Evolutionary conservation across 2,888 invertebrate species (phyloP).

Genomic region (Hirtodrosophila duncani): DNA sequence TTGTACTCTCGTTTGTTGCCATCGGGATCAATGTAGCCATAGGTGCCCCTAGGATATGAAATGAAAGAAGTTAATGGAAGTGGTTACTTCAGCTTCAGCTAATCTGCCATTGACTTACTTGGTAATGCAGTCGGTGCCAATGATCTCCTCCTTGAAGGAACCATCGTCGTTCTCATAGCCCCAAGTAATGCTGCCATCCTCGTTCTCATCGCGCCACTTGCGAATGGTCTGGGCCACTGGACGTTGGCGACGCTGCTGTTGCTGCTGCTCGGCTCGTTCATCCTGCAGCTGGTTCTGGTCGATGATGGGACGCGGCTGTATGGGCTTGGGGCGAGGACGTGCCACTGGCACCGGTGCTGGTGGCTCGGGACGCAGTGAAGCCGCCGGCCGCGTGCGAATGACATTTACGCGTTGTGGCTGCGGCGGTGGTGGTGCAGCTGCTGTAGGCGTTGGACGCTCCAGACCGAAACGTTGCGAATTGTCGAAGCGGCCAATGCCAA

Average conservation of each 20-base stretch:
- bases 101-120: constrained; percentile 71
- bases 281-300: constrained; percentile 73
- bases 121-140: constrained; percentile 87
- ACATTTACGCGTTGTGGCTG: constrained; percentile 80
- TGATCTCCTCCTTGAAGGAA: constrained; percentile 90
- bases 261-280: constrained; percentile 55
- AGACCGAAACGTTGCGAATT: constrained; percentile 68
- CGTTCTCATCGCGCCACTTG: constrained; percentile 87
- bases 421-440: constrained; percentile 49
- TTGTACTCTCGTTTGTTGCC: constrained; percentile 89
- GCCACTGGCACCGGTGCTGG: constrained; percentile 70
- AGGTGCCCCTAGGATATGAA: constrained; percentile 86
- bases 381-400: constrained; percentile 68
- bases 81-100: no score
- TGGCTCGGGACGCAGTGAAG: constrained; percentile 75
- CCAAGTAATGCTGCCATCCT: constrained; percentile 88
- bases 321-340: constrained; percentile 70
- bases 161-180: constrained; percentile 93
- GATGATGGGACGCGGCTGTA: constrained; percentile 74
- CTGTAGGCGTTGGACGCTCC: constrained; percentile 60
- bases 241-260: constrained; percentile 79
- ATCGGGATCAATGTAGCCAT: constrained; percentile 91
- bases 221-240: constrained; percentile 86
- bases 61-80: neutral
- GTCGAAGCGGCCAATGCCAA: constrained; percentile 68